Evolutionary conservation across 2,888 invertebrate species (phyloP).

Genomic region (Lepidocyrtinus sp.): DNA sequence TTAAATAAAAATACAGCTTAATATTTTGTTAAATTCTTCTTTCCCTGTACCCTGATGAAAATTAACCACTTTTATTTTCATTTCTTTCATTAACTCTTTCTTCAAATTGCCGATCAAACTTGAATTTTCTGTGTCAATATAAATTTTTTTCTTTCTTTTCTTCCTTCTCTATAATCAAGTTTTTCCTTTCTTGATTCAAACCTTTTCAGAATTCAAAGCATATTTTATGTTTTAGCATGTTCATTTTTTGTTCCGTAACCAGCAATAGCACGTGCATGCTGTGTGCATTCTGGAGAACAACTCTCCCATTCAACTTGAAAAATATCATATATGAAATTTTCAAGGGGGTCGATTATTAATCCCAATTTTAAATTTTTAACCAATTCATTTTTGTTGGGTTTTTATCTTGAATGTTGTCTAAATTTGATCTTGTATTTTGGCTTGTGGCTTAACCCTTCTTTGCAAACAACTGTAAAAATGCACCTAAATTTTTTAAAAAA

Average conservation of each 20-base stretch:
- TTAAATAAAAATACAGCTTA: constrained; percentile 18
- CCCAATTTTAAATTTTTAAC: constrained; percentile 15
- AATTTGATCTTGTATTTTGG: constrained; percentile 40
- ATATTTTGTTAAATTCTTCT: constrained; percentile 34
- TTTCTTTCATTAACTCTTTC: too few relatives aligned
- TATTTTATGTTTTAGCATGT: constrained; percentile 26
- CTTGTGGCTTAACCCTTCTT: constrained; percentile 42
- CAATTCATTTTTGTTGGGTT: constrained; percentile 9
- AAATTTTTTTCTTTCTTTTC: constrained; percentile 25
- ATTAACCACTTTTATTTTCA: constrained; percentile 16
- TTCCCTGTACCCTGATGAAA: constrained; percentile 33
- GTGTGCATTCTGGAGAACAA: background rate
- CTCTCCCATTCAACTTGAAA: constrained; percentile 16
- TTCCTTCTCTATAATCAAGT: background rate
- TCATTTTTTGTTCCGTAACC: constrained; percentile 7
- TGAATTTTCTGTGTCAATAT: too few relatives aligned
- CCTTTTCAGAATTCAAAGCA: background rate
- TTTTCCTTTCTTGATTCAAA: background rate
- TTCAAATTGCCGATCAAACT: too few relatives aligned
- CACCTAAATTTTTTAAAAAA: too few relatives aligned
- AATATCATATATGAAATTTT: constrained; percentile 13
- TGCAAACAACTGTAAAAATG: background rate
- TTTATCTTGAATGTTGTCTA: constrained; percentile 10
- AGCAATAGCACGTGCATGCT: constrained; percentile 38
- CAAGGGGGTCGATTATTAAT: constrained; percentile 12